A percentile compares a stretch with the other conserved stretches of the same genome.
These are phyloP conservation scores for Eumacrocentrus americanus DNA, from an alignment of 2,888 invertebrate genomes.

Conservation along the genomic window DNA sequence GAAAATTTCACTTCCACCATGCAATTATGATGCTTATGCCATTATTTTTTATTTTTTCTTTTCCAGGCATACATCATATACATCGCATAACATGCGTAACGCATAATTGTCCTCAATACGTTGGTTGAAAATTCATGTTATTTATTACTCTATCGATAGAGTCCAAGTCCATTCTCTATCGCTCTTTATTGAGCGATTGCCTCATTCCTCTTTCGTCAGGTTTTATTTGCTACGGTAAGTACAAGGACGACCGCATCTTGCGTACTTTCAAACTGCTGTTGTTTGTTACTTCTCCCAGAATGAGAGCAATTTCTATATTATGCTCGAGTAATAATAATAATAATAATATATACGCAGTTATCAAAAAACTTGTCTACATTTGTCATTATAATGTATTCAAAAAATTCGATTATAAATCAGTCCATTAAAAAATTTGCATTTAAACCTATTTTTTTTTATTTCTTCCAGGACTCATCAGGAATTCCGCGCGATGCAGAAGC, in stretches of 20 bases:
- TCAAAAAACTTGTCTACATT: no score
- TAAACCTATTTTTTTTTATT: neutral
- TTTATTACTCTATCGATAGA: neutral
- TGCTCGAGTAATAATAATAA: no score
- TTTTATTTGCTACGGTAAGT: slow-evolving; percentile 26
- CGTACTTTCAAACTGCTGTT: slow-evolving; percentile 30
- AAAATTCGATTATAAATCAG: no score
- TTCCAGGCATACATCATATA: neutral
- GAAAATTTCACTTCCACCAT: slow-evolving; percentile 27
- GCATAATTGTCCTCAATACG: neutral
- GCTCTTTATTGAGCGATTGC: slow-evolving; percentile 12
- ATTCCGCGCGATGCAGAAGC: neutral
- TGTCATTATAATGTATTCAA: no score
- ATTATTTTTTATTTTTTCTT: slow-evolving; percentile 1
- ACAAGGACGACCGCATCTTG: slow-evolving; percentile 40
- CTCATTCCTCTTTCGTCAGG: slow-evolving; percentile 29
- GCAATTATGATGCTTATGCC: slow-evolving; percentile 12
- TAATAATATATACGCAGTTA: no score
- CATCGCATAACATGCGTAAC: neutral
- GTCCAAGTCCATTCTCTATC: slow-evolving; percentile 5
- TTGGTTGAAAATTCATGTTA: neutral
- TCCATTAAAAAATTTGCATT: neutral
- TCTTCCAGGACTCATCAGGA: neutral
- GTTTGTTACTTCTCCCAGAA: neutral
- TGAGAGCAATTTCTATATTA: slow-evolving; percentile 1